Conservation (phyloP, 2,797 vertebrate species). For the Sciurus carolinensis region DNA sequence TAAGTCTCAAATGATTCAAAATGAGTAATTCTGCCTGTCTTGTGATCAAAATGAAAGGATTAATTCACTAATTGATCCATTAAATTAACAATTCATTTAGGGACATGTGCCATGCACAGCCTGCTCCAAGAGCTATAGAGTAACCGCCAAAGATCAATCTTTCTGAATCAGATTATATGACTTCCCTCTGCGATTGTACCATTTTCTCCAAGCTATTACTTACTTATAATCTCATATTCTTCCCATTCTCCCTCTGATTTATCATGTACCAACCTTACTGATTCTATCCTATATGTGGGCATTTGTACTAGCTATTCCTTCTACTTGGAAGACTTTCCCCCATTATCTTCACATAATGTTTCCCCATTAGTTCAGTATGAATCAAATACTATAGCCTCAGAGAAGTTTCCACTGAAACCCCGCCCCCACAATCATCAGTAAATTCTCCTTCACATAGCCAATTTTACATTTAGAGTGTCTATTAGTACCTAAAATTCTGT, state of each 20-base stretch:
- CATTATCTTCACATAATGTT: neutral
- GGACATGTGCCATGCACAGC: neutral
- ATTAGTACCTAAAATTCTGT: constrained; percentile 46
- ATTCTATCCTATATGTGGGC: constrained; percentile 6
- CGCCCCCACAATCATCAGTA: neutral
- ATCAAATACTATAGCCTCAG: neutral
- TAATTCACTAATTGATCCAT: constrained; percentile 1
- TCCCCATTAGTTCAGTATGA: neutral
- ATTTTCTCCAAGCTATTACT: neutral
- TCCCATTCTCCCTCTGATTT: constrained; percentile 27
- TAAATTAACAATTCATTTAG: constrained; percentile 45
- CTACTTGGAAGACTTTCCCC: constrained; percentile 5
- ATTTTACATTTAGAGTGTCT: constrained; percentile 31
- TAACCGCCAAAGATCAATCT: constrained; percentile 2
- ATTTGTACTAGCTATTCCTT: neutral
- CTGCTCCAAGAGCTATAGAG: neutral
- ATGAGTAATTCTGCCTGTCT: neutral
- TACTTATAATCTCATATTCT: neutral
- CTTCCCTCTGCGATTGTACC: neutral
- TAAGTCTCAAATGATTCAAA: constrained; percentile 27
- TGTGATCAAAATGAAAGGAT: constrained; percentile 39
- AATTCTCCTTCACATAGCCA: neutral
- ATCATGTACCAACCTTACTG: neutral
- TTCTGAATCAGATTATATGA: neutral
- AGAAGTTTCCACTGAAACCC: neutral